phyloP scores from a whole-genome alignment of 2,888 invertebrate genomes.

The Ophion ellenae region DNA sequence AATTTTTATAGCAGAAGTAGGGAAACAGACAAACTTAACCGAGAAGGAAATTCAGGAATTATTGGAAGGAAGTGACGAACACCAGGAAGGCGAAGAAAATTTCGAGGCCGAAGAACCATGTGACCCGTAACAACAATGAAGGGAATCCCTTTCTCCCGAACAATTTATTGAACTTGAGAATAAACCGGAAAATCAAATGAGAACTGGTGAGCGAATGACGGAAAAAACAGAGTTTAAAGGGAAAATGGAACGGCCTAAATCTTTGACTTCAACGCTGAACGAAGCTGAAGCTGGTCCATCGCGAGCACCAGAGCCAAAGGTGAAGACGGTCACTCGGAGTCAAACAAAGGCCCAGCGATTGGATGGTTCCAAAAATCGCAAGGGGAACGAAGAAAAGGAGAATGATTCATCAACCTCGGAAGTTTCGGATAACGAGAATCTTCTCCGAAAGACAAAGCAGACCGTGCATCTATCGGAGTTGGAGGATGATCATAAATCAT shows the following conservation, averaged over 20 bases:
- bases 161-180: background rate
- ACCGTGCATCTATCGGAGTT: too few relatives aligned
- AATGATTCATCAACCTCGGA: too few relatives aligned
- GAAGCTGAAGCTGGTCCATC: background rate
- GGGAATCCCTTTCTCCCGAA: background rate
- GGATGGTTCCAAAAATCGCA: too few relatives aligned
- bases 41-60: constrained; percentile 11
- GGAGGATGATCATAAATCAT: too few relatives aligned
- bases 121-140: background rate
- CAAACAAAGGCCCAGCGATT: background rate
- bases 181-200: background rate
- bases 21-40: background rate
- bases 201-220: too few relatives aligned
- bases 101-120: background rate
- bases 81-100: too few relatives aligned
- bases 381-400: too few relatives aligned
- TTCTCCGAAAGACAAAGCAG: too few relatives aligned
- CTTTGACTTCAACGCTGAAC: background rate
- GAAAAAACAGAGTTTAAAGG: too few relatives aligned
- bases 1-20: background rate
- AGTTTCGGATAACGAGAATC: too few relatives aligned
- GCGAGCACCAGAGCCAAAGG: background rate
- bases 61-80: constrained; percentile 9
- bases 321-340: background rate
- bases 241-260: too few relatives aligned